Evolutionary conservation across 2,797 vertebrate species (phyloP), one percentile per base, ranked within the genome.

Genomic region (Malacoraja senta): DNA sequence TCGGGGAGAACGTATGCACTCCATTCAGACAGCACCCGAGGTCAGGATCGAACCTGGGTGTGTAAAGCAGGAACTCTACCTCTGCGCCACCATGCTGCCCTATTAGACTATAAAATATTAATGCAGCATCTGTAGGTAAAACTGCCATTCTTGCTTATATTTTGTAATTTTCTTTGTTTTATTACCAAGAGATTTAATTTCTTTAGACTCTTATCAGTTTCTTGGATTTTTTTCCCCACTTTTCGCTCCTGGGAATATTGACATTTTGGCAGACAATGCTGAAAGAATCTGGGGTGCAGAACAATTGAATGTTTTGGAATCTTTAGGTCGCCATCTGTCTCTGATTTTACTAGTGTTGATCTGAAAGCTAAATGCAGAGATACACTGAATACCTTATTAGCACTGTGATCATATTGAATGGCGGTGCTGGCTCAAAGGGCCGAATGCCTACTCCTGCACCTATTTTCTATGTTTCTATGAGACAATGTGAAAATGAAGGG

Each of bases 281-380:
- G 93, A 58, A 93, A 79, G 93, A 81, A 94, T 84, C 93, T 44
- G 92, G 35, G 90, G 86, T 26, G 74, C 61, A 94, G 95, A 95
- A 94, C 95, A 96, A 95, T 96, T 95, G 96, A 95, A 96, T 96
- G 96, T 65, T 95, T 95, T 94, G 95, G 95, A 94, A 96, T 96
- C 96, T 94, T 96, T 96, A 95, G 95, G 21, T 95, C 95, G 94
- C 93, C 93, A 96, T 95, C 95, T 96, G 94, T 95, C 95, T 95
- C 95, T 96, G 95, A 95, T 95, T 96, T 90, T 95, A 94, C 95
- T 96, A 95, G 96, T 95, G 96, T 95, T 95, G 95, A 93, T 94
- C 95, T 95, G 94, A 95, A 96, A 96, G 95, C 94, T 93, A 93
- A 96, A 94, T 96, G 95, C 95, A 96, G 97, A 96, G 96, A 95